These are phyloP conservation scores for Synanthedon formicaeformis DNA, from an alignment of 2,888 invertebrate genomes.

Conservation along the genomic window DNA sequence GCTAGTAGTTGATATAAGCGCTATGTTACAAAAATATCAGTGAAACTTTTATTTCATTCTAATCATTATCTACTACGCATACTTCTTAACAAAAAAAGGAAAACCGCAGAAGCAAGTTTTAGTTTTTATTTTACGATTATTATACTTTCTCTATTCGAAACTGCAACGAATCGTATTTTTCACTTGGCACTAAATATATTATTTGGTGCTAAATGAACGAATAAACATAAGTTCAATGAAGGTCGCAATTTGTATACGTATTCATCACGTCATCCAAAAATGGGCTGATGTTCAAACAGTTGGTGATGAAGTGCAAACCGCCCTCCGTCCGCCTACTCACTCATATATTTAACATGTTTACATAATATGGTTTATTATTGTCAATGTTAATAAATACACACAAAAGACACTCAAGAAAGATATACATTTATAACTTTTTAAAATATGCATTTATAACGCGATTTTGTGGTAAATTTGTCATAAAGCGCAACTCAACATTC, in stretches of 20 bases:
- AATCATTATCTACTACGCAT: neutral
- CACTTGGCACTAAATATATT: neutral
- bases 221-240: neutral
- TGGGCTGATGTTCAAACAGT: neutral
- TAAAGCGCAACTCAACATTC: too few relatives aligned
- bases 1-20: too few relatives aligned
- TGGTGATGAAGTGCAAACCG: neutral
- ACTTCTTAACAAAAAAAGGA: neutral
- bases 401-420: too few relatives aligned
- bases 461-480: too few relatives aligned
- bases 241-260: neutral
- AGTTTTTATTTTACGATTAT: neutral
- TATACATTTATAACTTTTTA: too few relatives aligned
- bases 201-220: neutral
- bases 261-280: neutral
- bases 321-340: neutral
- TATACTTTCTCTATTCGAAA: neutral
- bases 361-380: neutral
- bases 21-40: too few relatives aligned
- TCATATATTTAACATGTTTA: neutral
- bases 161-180: neutral
- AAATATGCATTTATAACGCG: too few relatives aligned
- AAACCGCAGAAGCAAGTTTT: neutral
- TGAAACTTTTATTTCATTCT: too few relatives aligned
- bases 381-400: too few relatives aligned